A percentile compares a stretch with the other conserved stretches of the same genome.
Conservation (phyloP, 2,888 invertebrate genomes). For the Drosophila buzzatii region DNA sequence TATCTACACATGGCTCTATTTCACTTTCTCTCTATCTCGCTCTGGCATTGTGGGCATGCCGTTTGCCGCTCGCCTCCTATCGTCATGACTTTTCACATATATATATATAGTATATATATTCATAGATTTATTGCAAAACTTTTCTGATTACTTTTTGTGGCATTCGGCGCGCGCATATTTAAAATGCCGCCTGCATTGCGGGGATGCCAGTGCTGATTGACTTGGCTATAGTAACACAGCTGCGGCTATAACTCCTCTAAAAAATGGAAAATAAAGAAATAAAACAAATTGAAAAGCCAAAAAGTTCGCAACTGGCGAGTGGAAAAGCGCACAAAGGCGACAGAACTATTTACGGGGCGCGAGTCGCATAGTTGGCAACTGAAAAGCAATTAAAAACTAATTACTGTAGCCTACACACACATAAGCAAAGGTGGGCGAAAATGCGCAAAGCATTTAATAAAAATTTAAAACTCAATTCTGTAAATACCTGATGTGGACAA, state of each 20-base stretch:
- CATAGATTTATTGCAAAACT: constrained; percentile 79
- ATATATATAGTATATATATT: constrained; percentile 30
- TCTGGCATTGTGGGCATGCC: background rate
- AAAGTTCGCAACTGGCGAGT: constrained; percentile 36
- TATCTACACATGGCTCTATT: background rate
- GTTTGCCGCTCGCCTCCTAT: background rate
- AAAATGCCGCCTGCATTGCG: constrained; percentile 40
- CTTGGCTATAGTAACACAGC: constrained; percentile 41
- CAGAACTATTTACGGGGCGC: constrained; percentile 62
- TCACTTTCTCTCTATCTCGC: too few relatives aligned
- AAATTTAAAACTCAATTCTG: constrained; percentile 81
- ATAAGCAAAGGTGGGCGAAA: constrained; percentile 28
- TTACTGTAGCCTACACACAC: constrained; percentile 57
- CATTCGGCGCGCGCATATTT: constrained; percentile 41
- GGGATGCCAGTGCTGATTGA: constrained; percentile 61
- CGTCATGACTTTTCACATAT: constrained; percentile 46
- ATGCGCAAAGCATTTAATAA: constrained; percentile 76
- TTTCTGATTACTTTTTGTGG: constrained; percentile 73
- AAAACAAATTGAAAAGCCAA: constrained; percentile 17
- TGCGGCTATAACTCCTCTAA: constrained; percentile 8
- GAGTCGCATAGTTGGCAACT: constrained; percentile 59
- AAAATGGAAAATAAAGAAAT: constrained; percentile 20
- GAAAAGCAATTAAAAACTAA: constrained; percentile 81
- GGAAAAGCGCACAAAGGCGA: constrained; percentile 44
- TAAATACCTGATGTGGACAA: constrained; percentile 62